phyloP scores from a whole-genome alignment of 1,140 invertebrate species.

The Ganaspis sp. region DNA sequence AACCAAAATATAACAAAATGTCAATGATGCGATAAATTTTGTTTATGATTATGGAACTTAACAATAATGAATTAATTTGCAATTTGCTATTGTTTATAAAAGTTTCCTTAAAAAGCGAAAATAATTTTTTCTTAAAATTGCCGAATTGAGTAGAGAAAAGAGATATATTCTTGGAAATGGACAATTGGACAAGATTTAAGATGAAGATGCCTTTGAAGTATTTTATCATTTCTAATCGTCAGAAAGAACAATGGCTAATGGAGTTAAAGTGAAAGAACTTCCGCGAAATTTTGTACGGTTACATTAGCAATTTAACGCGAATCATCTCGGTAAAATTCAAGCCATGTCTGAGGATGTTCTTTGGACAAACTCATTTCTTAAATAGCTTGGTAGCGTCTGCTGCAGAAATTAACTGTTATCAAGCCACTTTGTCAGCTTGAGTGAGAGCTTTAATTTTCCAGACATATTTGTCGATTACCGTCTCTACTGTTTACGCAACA shows the following conservation, averaged over 20 bases:
- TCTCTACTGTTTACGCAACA: constrained; percentile 7
- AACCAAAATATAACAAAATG: too few species aligned
- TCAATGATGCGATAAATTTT: too few species aligned
- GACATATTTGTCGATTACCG: constrained; percentile 34
- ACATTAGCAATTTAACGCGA: constrained; percentile 42
- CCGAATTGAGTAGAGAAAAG: too few species aligned
- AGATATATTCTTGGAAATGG: too few species aligned
- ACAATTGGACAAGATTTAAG: too few species aligned
- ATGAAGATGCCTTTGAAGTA: neutral
- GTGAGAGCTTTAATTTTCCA: constrained; percentile 41
- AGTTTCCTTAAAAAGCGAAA: too few species aligned
- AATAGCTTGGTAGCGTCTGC: constrained; percentile 44
- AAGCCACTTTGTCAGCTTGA: constrained; percentile 46
- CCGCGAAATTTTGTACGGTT: constrained; percentile 36
- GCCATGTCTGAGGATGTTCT: constrained; percentile 42
- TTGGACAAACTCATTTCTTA: constrained; percentile 53
- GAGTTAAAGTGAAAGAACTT: constrained; percentile 21
- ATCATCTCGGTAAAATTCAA: constrained; percentile 24
- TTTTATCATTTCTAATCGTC: neutral
- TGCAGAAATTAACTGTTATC: constrained; percentile 53
- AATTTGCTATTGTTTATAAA: too few species aligned
- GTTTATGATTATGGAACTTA: too few species aligned
- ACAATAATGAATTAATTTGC: too few species aligned
- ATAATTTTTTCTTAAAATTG: too few species aligned
- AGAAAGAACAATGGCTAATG: neutral